These are phyloP conservation scores for Philereme vetulata DNA, from an alignment of 2,888 invertebrate species.

Conservation along the genomic window DNA sequence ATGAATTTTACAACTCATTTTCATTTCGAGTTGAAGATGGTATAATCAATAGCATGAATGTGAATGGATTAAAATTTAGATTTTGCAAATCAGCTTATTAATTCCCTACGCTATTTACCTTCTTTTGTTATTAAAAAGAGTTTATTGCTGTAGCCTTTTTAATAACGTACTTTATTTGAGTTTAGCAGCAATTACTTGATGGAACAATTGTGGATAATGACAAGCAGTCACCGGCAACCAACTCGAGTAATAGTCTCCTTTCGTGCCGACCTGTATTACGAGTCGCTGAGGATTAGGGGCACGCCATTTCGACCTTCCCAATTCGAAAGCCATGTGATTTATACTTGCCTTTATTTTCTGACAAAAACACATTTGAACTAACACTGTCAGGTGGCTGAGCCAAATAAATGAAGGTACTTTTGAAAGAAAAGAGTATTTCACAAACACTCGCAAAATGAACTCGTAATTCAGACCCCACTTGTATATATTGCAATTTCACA, in stretches of 20 bases:
- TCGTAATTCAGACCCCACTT: slow-evolving; percentile 12
- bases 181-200: slow-evolving; percentile 50
- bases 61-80: not conserved
- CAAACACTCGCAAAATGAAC: slow-evolving; percentile 34
- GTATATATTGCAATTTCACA: slow-evolving; percentile 34
- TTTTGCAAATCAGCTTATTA: not conserved
- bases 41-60: not conserved
- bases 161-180: not conserved
- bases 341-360: slow-evolving; percentile 36
- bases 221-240: slow-evolving; percentile 52
- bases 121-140: not conserved
- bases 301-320: slow-evolving; percentile 55
- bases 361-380: slow-evolving; percentile 30
- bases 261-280: slow-evolving; percentile 63
- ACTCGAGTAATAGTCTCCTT: slow-evolving; percentile 59
- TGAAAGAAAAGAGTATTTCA: slow-evolving; percentile 25
- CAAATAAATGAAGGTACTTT: slow-evolving; percentile 36
- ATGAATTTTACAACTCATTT: not conserved
- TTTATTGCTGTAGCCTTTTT: not conserved
- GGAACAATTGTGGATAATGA: slow-evolving; percentile 62
- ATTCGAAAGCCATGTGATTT: slow-evolving; percentile 49
- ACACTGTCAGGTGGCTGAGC: slow-evolving; percentile 19
- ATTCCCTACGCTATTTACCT: not conserved
- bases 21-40: not conserved
- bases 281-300: slow-evolving; percentile 52